Evolutionary conservation across 1,140 invertebrate species (phyloP).

Genomic region (Bombyx mori): ASM3026992v2 NC_085131.1:1416001-1416500

Average conservation of each 20-base stretch:
- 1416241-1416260: constrained; percentile 64
- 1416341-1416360: constrained; percentile 61
- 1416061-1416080: no score
- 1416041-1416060: no score
- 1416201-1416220: constrained; percentile 16
- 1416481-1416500: no score
- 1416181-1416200: background rate
- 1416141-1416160: no score
- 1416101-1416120: no score
- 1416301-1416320: constrained; percentile 65
- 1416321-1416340: constrained; percentile 59
- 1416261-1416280: constrained; percentile 61
- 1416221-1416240: constrained; percentile 43
- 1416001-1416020: no score
- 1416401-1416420: constrained; percentile 28
- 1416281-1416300: constrained; percentile 52
- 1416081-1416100: no score
- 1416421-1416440: constrained; percentile 60
- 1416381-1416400: constrained; percentile 39
- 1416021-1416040: no score
- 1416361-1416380: constrained; percentile 62
- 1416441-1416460: constrained; percentile 57
- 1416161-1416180: no score
- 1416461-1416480: background rate
- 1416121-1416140: no score